Evolutionary conservation across 2,888 invertebrate species (phyloP).

Genomic region (Xestoiulus laeticollis): DNA sequence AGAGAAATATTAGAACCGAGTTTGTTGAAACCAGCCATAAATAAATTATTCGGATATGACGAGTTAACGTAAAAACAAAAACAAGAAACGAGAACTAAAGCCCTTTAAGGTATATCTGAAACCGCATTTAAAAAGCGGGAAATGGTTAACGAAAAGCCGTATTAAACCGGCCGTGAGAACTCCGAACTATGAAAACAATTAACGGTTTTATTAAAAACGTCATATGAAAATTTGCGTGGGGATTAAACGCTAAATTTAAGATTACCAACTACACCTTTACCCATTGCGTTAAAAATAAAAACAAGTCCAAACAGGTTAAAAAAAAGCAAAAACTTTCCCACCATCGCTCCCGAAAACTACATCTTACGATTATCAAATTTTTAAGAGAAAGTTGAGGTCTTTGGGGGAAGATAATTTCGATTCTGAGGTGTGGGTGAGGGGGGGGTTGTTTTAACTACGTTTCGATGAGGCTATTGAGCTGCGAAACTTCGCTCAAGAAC

Average conservation of each 20-base stretch:
- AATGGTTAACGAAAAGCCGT: neutral
- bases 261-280: neutral
- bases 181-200: neutral
- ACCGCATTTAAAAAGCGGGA: no score
- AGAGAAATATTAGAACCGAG: no score
- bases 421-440: neutral
- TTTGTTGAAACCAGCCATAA: no score
- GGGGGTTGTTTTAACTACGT: conserved; percentile 1
- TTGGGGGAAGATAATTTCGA: neutral
- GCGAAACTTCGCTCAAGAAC: conserved; percentile 79
- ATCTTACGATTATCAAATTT: neutral
- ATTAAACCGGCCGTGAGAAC: neutral
- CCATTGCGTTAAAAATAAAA: neutral
- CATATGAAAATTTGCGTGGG: neutral
- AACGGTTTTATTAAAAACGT: neutral
- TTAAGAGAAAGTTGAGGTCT: neutral
- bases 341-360: neutral
- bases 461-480: conserved; percentile 71
- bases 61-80: no score
- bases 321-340: neutral
- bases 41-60: no score
- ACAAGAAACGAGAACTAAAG: no score
- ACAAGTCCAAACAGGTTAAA: neutral
- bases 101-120: no score
- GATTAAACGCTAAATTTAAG: neutral